Percentiles rank a stretch among this genome's conserved stretches.
phyloP scores from a whole-genome alignment of 2,797 vertebrate genomes.

The Podarcis lilfordi region DNA sequence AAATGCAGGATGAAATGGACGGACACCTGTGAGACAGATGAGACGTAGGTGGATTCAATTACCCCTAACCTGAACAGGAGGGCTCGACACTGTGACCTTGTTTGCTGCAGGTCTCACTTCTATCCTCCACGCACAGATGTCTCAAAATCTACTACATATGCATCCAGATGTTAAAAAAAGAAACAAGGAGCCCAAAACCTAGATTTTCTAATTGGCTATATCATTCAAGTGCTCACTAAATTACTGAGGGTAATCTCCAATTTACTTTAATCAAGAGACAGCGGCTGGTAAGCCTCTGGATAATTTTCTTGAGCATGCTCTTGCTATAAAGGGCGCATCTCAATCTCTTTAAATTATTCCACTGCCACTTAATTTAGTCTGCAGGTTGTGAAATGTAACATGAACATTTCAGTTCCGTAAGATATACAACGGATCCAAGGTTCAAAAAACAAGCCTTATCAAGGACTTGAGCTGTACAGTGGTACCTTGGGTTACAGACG shows the following conservation, averaged over 20 bases:
- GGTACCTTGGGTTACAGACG: too few relatives aligned
- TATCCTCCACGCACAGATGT: neutral
- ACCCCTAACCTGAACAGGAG: too few relatives aligned
- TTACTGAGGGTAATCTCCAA: neutral
- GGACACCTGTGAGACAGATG: too few relatives aligned
- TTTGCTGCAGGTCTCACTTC: neutral
- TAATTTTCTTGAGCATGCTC: neutral
- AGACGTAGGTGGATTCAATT: too few relatives aligned
- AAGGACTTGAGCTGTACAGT: neutral
- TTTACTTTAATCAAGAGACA: conserved; percentile 29
- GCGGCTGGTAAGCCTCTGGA: conserved; percentile 21
- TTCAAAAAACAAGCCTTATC: conserved; percentile 23
- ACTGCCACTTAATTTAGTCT: conserved; percentile 20
- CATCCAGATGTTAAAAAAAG: neutral
- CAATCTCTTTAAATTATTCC: fast-evolving
- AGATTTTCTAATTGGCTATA: neutral
- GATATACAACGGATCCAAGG: neutral
- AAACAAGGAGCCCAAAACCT: neutral
- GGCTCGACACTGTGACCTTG: neutral
- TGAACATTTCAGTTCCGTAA: conserved; percentile 13
- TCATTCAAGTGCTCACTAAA: conserved; percentile 25
- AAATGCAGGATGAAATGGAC: too few relatives aligned
- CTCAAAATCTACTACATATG: neutral
- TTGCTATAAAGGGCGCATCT: neutral
- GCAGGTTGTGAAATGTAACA: conserved; percentile 22